Conservation (phyloP, 2,797 vertebrate genomes). For the Choloepus didactylus region DNA sequence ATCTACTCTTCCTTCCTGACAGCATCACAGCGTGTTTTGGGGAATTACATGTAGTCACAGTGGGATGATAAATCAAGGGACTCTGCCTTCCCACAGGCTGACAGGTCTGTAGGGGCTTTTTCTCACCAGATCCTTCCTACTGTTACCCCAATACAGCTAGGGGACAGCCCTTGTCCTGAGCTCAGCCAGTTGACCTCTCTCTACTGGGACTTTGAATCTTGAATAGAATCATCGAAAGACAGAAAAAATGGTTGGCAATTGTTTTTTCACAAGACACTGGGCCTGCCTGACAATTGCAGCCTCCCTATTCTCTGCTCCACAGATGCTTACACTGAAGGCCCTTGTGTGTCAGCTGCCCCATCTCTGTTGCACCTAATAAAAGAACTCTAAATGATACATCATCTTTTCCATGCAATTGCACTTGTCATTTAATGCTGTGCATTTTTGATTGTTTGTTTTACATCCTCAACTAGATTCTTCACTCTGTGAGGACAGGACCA, state of each 20-base stretch:
- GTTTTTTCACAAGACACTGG: not conserved
- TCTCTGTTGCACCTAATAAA: not conserved
- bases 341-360: not conserved
- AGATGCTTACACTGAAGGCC: not conserved
- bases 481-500: not conserved
- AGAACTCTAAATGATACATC: not conserved
- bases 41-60: not conserved
- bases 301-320: not conserved
- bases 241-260: not conserved
- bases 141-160: not conserved
- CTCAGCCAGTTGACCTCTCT: not conserved
- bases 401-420: not conserved
- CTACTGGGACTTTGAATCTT: constrained; percentile 11
- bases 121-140: not conserved
- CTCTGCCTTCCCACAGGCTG: not conserved
- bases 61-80: not conserved
- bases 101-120: not conserved
- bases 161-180: not conserved
- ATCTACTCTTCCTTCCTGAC: not conserved
- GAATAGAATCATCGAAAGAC: not conserved
- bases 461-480: not conserved
- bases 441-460: not conserved
- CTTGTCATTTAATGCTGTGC: not conserved
- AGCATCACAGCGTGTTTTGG: not conserved
- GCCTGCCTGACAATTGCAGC: not conserved